phyloP scores from a whole-genome alignment of 2,797 vertebrate genomes.

The Mormyrus hasselquistii region DNA sequence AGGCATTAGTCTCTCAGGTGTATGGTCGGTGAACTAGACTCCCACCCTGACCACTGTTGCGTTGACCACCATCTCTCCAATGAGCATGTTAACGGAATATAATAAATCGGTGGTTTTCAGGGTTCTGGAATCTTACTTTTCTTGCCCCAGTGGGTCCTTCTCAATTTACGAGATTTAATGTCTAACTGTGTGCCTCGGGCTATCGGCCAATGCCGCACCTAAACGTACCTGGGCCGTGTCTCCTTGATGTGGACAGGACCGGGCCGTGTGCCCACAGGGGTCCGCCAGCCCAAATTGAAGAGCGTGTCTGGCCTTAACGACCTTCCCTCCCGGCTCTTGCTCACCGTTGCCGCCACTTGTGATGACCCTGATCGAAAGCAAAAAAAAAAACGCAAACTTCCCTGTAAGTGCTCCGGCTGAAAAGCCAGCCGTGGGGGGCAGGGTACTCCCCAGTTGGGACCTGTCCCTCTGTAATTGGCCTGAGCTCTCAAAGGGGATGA shows the following conservation, averaged over 20 bases:
- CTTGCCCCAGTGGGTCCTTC: not conserved
- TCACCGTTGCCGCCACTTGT: not conserved
- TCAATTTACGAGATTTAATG: not conserved
- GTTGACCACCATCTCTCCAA: not conserved
- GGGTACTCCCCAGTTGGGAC: conserved; percentile 29
- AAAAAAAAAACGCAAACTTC: not conserved
- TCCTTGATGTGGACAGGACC: not conserved
- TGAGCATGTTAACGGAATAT: not conserved
- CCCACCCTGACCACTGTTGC: not conserved
- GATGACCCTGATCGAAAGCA: not conserved
- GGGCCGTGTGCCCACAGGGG: not conserved
- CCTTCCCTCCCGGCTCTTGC: not conserved
- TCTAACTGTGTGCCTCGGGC: conserved; percentile 2
- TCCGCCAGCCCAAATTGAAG: conserved; percentile 2
- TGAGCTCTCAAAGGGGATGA: conserved; percentile 14
- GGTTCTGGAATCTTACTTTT: not conserved
- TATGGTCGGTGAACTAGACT: not conserved
- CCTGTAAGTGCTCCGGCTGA: conserved; percentile 19
- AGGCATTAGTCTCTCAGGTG: not conserved
- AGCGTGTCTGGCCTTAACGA: not conserved
- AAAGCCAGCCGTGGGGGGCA: conserved; percentile 19
- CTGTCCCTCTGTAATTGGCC: conserved; percentile 29
- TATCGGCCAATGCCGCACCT: not conserved
- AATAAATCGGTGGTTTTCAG: not conserved
- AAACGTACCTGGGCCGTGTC: not conserved